Evolutionary conservation across 2,797 vertebrate species (phyloP).

Genomic region (Serranus cabrilla): DNA sequence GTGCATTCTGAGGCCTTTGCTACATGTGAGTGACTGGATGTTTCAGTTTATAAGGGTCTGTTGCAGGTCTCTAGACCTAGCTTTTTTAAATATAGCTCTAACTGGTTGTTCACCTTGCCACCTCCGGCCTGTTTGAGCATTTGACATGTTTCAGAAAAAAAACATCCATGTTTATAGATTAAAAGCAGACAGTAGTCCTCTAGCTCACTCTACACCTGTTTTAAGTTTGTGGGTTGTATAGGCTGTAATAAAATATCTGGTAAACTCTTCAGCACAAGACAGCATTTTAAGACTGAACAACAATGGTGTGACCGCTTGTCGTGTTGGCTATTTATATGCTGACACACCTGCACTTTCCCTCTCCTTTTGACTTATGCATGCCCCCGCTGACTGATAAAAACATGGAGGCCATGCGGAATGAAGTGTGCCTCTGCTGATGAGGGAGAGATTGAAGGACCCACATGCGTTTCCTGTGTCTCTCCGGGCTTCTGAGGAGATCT

Average conservation of each 20-base stretch:
- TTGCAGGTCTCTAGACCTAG: not conserved
- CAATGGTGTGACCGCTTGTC: conserved; percentile 27
- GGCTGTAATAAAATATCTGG: not conserved
- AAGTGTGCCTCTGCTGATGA: conserved; percentile 84
- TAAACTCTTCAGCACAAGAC: conserved; percentile 35
- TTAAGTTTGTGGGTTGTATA: not conserved
- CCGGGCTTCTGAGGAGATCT: conserved; percentile 87
- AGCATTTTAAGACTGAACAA: conserved; percentile 41
- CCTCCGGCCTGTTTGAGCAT: not conserved
- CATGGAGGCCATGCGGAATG: conserved; percentile 77
- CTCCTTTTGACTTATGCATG: conserved; percentile 78
- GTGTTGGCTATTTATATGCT: conserved; percentile 62
- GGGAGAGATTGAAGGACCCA: conserved; percentile 82
- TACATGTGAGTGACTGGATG: no score
- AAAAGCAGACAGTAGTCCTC: not conserved
- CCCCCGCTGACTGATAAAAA: conserved; percentile 77
- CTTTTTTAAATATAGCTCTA: not conserved
- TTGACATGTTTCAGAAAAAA: not conserved
- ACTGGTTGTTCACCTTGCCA: conserved; percentile 4
- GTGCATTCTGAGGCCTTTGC: no score
- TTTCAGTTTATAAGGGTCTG: no score
- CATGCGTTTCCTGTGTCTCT: conserved; percentile 85
- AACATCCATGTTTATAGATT: not conserved
- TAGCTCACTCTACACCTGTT: conserved; percentile 2
- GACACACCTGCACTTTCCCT: conserved; percentile 67